A percentile compares a stretch with the other conserved stretches of the same genome.
Conservation (phyloP, 2,888 invertebrate species). For the Heliothis peltigera region DNA sequence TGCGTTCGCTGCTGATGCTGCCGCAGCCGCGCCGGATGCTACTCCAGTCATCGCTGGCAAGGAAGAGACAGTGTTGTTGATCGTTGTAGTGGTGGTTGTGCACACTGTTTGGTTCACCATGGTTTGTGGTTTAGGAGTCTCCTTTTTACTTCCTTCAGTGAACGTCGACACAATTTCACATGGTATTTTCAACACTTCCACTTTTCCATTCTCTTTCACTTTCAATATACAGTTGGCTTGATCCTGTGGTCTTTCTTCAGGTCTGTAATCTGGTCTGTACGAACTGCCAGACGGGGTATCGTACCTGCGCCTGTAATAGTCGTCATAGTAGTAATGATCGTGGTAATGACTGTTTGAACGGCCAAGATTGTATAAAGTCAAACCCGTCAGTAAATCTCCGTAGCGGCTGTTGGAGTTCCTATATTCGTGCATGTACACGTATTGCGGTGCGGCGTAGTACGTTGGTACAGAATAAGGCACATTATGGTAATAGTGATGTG, state of each 20-base stretch:
- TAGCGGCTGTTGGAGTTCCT: constrained; percentile 82
- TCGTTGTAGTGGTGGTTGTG: constrained; percentile 70
- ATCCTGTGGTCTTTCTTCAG: constrained; percentile 62
- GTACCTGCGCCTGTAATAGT: constrained; percentile 80
- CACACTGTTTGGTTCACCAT: constrained; percentile 73
- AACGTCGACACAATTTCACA: constrained; percentile 87
- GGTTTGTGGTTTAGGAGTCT: constrained; percentile 57
- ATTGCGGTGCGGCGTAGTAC: constrained; percentile 77
- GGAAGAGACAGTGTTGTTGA: constrained; percentile 59
- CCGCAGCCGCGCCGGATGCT: neutral
- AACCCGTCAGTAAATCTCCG: constrained; percentile 80
- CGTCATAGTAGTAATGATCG: constrained; percentile 81
- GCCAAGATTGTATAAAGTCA: constrained; percentile 83
- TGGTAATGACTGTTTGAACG: constrained; percentile 79
- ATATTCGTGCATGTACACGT: constrained; percentile 81
- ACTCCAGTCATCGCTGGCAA: neutral
- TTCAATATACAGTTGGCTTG: constrained; percentile 77
- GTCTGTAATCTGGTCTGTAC: constrained; percentile 19
- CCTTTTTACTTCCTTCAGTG: constrained; percentile 73
- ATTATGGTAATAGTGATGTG: constrained; percentile 26
- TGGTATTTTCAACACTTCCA: constrained; percentile 78
- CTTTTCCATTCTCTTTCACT: constrained; percentile 75
- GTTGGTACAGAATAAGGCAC: constrained; percentile 32
- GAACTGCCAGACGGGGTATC: constrained; percentile 52
- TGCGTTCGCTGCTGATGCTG: constrained; percentile 6